Evolutionary conservation across 2,113 vertebrate genomes (phyloP), one percentile per base, ranked within the genome.

Genomic region (Myotis davidii): DNA sequence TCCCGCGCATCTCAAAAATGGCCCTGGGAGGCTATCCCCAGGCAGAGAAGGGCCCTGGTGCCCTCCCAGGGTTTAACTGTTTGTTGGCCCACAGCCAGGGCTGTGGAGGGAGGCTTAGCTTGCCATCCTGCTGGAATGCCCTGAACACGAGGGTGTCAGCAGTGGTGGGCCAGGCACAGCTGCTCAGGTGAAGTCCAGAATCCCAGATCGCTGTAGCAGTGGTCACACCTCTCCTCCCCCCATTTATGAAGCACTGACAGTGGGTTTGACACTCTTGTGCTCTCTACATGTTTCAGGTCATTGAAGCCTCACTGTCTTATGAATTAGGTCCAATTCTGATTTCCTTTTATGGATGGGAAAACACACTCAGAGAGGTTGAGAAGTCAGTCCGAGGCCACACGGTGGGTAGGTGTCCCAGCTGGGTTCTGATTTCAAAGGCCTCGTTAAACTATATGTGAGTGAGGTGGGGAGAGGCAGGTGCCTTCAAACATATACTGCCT

Each of bases 241-340:
- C 2, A 2, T 11, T 12, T 34, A 3, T 13, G 9, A 50, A 34
- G 10, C 11, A 17, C 13, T 0, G 3, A n/a, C 16, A 54, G 21
- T 9, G n/a, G 88, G 2, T 20, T 12, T 34, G n/a, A 52, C 11
- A 25, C 59, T 29, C 20, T 45, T 5, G 9, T 73, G 34, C 13
- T 78, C 37, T 85, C 94, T 42, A 4, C 29, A 2, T 14, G 21
- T 6, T 32, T 86, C 0, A 45, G 8, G 67, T 48, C 48, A 64
- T 3, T 42, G 17, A 64, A 74, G 61, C 42, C 50, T 67, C 27
- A 5, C 39, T 27, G 42, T 0, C 25, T 54, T 65, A 23, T 52
- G 64, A 73, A 45, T 39, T 6, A 74, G 37, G 16, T 29, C 48
- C 21, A 74, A 17, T 18, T 67, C 27, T 21, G 32, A 73, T 54